Evolutionary conservation across 2,888 invertebrate species (phyloP).

Genomic region (Eulithis prunata): DNA sequence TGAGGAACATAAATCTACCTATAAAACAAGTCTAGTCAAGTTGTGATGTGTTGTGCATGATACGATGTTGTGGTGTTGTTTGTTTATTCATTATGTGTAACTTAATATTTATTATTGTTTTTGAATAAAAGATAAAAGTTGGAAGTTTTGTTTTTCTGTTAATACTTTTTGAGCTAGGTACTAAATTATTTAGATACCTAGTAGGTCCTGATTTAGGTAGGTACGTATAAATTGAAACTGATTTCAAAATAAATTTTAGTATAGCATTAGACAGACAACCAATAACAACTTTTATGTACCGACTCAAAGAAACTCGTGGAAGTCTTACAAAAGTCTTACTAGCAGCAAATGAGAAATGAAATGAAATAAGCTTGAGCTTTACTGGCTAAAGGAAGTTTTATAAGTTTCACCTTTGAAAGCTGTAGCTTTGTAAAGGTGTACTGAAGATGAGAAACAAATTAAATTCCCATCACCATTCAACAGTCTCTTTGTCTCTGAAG

Average conservation of each 20-base stretch:
- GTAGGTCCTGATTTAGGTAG: too few relatives aligned
- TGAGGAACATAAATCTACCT: neutral
- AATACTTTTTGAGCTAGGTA: too few relatives aligned
- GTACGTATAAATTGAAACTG: too few relatives aligned
- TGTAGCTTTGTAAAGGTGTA: constrained; percentile 19
- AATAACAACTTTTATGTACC: neutral
- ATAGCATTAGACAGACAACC: too few relatives aligned
- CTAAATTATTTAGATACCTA: too few relatives aligned
- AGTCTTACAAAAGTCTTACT: constrained; percentile 23
- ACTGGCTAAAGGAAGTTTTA: constrained; percentile 27
- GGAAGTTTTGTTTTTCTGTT: neutral
- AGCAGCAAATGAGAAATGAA: constrained; percentile 34
- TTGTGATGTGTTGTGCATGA: constrained; percentile 28
- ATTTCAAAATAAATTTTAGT: too few relatives aligned
- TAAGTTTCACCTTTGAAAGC: constrained; percentile 37
- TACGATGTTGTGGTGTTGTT: constrained; percentile 15
- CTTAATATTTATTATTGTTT: constrained; percentile 24
- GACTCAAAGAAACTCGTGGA: constrained; percentile 15
- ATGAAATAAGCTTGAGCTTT: constrained; percentile 32
- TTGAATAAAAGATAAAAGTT: constrained; percentile 19
- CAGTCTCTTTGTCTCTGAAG: constrained; percentile 18
- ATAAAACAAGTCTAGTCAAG: constrained; percentile 32
- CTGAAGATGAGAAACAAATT: constrained; percentile 36
- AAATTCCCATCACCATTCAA: constrained; percentile 31
- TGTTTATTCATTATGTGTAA: constrained; percentile 23